Evolutionary conservation across 1,140 invertebrate genomes (phyloP).

Genomic region (Bemisia tabaci): DNA sequence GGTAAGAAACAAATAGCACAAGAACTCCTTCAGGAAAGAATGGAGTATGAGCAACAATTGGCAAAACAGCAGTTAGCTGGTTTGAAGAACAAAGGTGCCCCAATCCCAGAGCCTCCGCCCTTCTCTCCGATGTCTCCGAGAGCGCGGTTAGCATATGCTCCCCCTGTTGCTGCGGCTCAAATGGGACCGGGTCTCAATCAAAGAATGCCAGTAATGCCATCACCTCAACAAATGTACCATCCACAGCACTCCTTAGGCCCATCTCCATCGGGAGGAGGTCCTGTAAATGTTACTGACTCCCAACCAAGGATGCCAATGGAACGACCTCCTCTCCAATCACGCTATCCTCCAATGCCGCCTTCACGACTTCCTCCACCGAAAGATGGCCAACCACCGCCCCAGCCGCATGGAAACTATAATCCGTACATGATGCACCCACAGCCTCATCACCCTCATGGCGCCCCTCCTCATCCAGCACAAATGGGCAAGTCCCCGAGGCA

Average conservation of each 20-base stretch:
- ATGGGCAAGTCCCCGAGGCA: neutral
- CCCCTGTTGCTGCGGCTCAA: too few species aligned
- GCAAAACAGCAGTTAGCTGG: conserved; percentile 1
- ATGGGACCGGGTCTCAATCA: neutral
- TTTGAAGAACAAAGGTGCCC: neutral
- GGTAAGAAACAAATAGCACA: conserved; percentile 40
- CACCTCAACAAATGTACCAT: conserved; percentile 27
- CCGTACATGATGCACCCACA: neutral
- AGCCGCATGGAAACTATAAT: conserved; percentile 31
- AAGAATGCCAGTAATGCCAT: neutral
- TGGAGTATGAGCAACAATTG: neutral
- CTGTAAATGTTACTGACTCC: conserved; percentile 33
- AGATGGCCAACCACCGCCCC: conserved; percentile 23
- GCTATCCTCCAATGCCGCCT: neutral
- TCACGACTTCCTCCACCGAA: neutral
- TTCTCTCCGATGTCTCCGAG: conserved; percentile 16
- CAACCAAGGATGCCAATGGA: conserved; percentile 24
- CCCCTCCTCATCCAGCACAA: neutral
- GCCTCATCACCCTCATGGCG: neutral
- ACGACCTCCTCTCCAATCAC: neutral
- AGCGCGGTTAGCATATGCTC: conserved; percentile 22
- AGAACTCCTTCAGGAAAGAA: neutral
- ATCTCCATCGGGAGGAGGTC: conserved; percentile 38
- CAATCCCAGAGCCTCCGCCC: conserved; percentile 20
- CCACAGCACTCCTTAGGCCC: conserved; percentile 40